phyloP scores from a whole-genome alignment of 2,113 vertebrate genomes.

The Chamaetylas fuelleborni region DNA sequence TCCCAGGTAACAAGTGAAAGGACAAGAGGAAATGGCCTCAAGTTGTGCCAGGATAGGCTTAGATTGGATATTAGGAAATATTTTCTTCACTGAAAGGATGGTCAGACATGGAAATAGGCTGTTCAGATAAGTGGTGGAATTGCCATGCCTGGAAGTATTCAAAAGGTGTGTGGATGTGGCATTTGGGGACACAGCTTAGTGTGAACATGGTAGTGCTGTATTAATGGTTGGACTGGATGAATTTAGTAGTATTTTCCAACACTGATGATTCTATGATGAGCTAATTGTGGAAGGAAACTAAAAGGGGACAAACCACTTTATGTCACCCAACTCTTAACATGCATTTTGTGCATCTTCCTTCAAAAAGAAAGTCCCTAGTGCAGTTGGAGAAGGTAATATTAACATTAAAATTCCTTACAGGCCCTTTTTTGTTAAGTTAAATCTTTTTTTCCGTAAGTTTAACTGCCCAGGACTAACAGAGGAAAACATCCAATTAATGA shows the following conservation, averaged over 20 bases:
- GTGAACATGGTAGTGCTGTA: neutral
- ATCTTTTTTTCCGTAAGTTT: neutral
- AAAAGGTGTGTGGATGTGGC: neutral
- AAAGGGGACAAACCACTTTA: neutral
- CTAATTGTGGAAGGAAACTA: neutral
- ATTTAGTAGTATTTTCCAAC: neutral
- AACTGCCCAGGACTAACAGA: neutral
- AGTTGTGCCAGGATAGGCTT: neutral
- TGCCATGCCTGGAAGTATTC: neutral
- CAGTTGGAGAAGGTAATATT: neutral
- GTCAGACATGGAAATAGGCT: fast-evolving
- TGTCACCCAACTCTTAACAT: neutral
- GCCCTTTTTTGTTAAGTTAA: neutral
- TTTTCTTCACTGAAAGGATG: neutral
- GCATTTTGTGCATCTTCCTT: neutral
- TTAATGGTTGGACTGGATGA: neutral
- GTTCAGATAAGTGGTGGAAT: neutral
- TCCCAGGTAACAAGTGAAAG: neutral
- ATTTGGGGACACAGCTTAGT: neutral
- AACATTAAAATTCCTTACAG: neutral
- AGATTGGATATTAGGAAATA: neutral
- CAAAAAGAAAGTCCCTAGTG: neutral
- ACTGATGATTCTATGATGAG: neutral
- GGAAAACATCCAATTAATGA: neutral
- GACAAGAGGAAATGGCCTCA: neutral